A percentile compares a stretch with the other conserved stretches of the same genome.
These are phyloP conservation scores for Sturnira hondurensis DNA, from an alignment of 2,113 vertebrate genomes.

Conservation along the genomic window DNA sequence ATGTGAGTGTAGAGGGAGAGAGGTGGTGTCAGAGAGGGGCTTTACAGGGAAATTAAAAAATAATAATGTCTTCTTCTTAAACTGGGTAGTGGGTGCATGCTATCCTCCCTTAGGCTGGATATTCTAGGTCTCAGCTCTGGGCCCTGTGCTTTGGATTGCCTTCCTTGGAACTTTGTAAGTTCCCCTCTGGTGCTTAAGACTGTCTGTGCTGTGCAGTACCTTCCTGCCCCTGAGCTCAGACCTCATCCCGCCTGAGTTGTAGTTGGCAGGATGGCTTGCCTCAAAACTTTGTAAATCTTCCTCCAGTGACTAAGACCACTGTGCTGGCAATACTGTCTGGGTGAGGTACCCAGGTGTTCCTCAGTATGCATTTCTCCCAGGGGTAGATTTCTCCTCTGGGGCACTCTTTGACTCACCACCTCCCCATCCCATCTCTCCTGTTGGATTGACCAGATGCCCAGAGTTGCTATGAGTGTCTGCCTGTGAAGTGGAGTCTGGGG, in stretches of 20 bases:
- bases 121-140: neutral
- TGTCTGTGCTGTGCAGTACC: neutral
- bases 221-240: neutral
- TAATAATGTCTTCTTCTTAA: neutral
- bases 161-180: neutral
- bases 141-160: neutral
- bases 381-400: neutral
- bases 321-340: neutral
- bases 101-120: neutral
- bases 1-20: neutral
- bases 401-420: too few relatives aligned
- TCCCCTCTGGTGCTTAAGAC: neutral
- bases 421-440: neutral
- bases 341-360: neutral
- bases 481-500: neutral
- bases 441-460: too few relatives aligned
- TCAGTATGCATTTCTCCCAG: neutral
- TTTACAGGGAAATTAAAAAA: neutral
- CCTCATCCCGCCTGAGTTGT: neutral
- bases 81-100: neutral
- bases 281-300: neutral
- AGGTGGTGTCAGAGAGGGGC: neutral
- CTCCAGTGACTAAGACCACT: neutral
- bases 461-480: neutral
- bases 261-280: neutral